Evolutionary conservation across 2,113 vertebrate species (phyloP).

Genomic region (Oxyruncus cristatus): DNA sequence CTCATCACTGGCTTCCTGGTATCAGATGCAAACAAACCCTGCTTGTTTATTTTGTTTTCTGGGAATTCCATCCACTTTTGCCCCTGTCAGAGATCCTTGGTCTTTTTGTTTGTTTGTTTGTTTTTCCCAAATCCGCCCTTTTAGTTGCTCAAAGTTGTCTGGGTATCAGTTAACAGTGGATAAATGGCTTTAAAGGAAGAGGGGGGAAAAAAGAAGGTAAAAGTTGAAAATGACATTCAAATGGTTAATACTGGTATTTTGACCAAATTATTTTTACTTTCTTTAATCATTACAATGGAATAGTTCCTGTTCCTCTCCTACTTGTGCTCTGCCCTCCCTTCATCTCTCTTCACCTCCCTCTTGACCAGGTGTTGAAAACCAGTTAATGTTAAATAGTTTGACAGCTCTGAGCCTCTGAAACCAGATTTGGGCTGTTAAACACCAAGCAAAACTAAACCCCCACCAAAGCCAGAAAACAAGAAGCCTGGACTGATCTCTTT

Average conservation of each 20-base stretch:
- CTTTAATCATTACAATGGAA: not conserved
- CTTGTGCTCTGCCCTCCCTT: not conserved
- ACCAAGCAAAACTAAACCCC: not conserved
- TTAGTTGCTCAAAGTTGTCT: not conserved
- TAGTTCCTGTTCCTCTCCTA: not conserved
- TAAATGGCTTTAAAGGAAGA: not conserved
- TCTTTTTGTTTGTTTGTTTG: not conserved
- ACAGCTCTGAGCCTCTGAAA: no score
- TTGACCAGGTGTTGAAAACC: not conserved
- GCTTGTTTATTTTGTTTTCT: rapidly evolving
- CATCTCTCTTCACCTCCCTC: rapidly evolving
- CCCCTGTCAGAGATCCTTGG: not conserved
- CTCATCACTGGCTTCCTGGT: not conserved
- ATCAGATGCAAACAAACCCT: not conserved
- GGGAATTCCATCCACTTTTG: not conserved
- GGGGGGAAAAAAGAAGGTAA: not conserved
- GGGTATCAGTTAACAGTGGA: not conserved
- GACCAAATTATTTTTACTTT: not conserved
- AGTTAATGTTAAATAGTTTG: not conserved
- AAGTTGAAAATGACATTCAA: not conserved
- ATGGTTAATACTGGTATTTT: not conserved
- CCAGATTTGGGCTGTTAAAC: not conserved
- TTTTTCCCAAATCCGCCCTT: not conserved
- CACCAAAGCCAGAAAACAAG: not conserved
- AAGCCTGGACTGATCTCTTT: not conserved